These are phyloP conservation scores for Grus americana DNA, from an alignment of 2,113 vertebrate species.

Conservation along the genomic window DNA sequence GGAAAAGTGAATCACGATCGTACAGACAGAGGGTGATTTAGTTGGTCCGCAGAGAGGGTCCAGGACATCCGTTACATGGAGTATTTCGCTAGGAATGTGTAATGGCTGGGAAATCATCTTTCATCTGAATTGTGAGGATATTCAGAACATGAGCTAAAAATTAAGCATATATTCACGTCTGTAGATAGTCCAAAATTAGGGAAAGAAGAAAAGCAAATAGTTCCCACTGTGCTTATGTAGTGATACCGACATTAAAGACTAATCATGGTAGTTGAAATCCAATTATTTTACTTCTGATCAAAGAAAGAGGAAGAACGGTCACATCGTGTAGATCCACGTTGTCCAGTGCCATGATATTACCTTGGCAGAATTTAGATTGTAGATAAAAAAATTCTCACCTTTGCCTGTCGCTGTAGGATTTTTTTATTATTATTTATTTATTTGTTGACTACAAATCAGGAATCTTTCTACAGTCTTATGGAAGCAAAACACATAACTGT, in stretches of 20 bases:
- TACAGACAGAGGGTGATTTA: conserved; percentile 30
- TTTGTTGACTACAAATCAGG: background rate
- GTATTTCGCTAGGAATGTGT: background rate
- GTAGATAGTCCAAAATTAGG: background rate
- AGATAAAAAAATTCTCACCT: background rate
- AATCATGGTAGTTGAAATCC: background rate
- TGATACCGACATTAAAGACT: background rate
- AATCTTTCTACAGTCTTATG: background rate
- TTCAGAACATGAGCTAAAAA: background rate
- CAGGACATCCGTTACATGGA: accelerated
- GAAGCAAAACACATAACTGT: background rate
- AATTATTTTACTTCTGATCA: background rate
- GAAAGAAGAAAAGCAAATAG: background rate
- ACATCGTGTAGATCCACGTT: accelerated
- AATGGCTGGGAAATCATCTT: background rate
- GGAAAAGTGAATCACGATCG: background rate
- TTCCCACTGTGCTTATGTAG: background rate
- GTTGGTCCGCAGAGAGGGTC: background rate
- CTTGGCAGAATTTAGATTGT: background rate
- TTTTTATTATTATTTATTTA: too few relatives aligned
- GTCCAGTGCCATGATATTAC: too few relatives aligned
- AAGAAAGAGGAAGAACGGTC: background rate
- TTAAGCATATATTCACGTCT: background rate
- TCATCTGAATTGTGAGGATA: background rate
- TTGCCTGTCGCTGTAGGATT: background rate